Base-by-base conservation (phyloP, 37 sponge, comb jelly and placozoan genomes). In the Oscarella lobularis region DNA sequence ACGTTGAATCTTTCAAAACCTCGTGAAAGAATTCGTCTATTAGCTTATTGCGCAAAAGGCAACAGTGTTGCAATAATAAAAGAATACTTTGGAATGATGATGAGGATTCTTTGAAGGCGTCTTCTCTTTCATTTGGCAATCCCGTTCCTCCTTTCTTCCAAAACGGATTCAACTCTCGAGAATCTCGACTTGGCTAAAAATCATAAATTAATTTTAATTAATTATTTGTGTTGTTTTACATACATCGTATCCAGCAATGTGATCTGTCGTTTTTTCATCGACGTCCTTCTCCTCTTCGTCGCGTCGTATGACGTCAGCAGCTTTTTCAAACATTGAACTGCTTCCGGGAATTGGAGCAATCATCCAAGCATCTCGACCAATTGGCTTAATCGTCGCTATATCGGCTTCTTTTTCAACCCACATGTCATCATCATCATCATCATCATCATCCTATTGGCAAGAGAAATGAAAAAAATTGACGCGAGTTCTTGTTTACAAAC, bases 91-190 rank as follows among this genome's bases (percentile, higher is more conserved):
- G n/a, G n/a, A n/a, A n/a, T n/a, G n/a, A n/a, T n/a, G n/a, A n/a
- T n/a, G n/a, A n/a, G n/a, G n/a, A n/a, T n/a, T n/a, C n/a, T n/a
- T n/a, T n/a, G n/a, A n/a, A n/a, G n/a, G 35, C 73, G 31, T 70
- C 9, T 20, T 33, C 73, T 14, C 9, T 5, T 31, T 74, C 75
- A 30, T n/a, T 5, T 5, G 93, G 93, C 0, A 88, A 65, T 1
- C 93, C 89, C 38, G 20, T 75, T 0, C 93, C 93, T 5, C 86
- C 89, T 39, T 92, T 84, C 37, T 80, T 88, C 89, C 93, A 92
- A 78, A 67, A 92, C 3, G 86, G 90, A 38, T 92, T 92, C 31
- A 92, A 54, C 70, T 92, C 93, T 14, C 67, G 70, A 29, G 86
- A 79, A 55, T 92, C 89, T 34, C 74, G 79, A 3, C 89, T 87